A percentile compares a stretch with the other conserved stretches of the same genome.
phyloP scores from a whole-genome alignment of 2,888 invertebrate species.

The Ennomos erosarius region DNA sequence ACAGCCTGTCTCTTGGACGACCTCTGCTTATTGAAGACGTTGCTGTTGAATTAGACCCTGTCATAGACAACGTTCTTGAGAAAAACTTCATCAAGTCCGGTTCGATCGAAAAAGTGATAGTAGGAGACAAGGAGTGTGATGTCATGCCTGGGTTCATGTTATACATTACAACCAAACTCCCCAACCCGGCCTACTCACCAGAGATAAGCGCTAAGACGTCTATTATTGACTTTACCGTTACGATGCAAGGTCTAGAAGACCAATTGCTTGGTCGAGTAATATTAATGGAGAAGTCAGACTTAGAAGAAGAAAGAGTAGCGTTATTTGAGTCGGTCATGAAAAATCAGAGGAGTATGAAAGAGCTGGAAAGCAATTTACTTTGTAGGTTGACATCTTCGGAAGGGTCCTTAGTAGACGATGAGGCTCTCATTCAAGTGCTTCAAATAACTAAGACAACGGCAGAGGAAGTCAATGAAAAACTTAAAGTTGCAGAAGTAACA shows the following conservation, averaged over 20 bases:
- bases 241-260: constrained; percentile 98
- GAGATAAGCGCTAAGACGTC: constrained; percentile 98
- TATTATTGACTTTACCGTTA: constrained; percentile 98
- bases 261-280: constrained; percentile 97
- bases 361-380: constrained; percentile 95
- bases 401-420: constrained; percentile 98
- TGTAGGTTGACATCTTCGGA: constrained; percentile 96
- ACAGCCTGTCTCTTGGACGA: constrained; percentile 93
- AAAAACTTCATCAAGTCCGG: constrained; percentile 99
- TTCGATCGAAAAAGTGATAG: constrained; percentile 96
- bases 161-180: constrained; percentile 97
- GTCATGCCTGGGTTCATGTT: constrained; percentile 98
- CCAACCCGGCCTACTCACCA: constrained; percentile 98
- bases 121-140: constrained; percentile 98
- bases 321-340: constrained; percentile 98
- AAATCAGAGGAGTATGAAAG: constrained; percentile 98
- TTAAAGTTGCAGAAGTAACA: constrained; percentile 96
- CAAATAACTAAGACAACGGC: constrained; percentile 95
- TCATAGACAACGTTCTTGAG: constrained; percentile 97
- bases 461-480: constrained; percentile 97
- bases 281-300: constrained; percentile 97
- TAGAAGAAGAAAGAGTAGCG: constrained; percentile 97
- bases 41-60: constrained; percentile 97
- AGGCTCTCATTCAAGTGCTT: constrained; percentile 95
- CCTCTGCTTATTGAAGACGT: constrained; percentile 98